Evolutionary conservation across 2,113 vertebrate species (phyloP), one percentile per base, ranked within the genome.

Genomic region (Pogona vitticeps): DNA sequence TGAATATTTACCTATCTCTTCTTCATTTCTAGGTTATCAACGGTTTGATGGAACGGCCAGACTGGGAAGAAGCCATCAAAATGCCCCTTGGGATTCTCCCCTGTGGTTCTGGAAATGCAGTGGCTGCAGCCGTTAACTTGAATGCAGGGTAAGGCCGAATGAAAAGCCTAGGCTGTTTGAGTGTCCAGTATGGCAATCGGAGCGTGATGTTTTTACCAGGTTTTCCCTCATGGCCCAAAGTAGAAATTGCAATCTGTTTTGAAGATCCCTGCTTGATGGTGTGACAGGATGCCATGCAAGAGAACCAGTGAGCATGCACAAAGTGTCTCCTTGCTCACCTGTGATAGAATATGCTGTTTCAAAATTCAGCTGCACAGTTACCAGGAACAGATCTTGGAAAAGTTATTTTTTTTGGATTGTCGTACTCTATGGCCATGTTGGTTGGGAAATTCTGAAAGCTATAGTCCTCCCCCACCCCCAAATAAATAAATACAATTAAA

Each of bases 51-150:
- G 97, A 97, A 72, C 97, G 98, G 61, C 93, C 97, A 0, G 98
- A 99, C 88, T 99, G 98, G 98, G 95, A 98, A 93, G 95, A 97
- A 92, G 98, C 98, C n/a, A 97, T 98, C 95, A 97, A 97, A 94
- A 97, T 88, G 58, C 98, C 98, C 0, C 93, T 99, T 28, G 97
- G 98, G 63, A 95, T 98, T 93, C 94, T 99, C 76, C 98, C 98
- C 33, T 98, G 98, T 36, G 98, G 98, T 65, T 99, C 98, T 0
- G 98, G 98, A 83, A 99, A 99, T 31, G 98, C 98, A 0, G 92
- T 99, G 86, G 98, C 98, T 36, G 98, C 97, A 70, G 97, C 98
- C 0, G 88, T 99, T 87, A 99, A 98, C 94, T 97, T 96, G 89
- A 91, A 96, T 2, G 98, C 98, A 78, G 98, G 98, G 98, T 98